These are phyloP conservation scores for Sciaenops ocellatus DNA, from an alignment of 2,797 vertebrate species.

Conservation along the genomic window DNA sequence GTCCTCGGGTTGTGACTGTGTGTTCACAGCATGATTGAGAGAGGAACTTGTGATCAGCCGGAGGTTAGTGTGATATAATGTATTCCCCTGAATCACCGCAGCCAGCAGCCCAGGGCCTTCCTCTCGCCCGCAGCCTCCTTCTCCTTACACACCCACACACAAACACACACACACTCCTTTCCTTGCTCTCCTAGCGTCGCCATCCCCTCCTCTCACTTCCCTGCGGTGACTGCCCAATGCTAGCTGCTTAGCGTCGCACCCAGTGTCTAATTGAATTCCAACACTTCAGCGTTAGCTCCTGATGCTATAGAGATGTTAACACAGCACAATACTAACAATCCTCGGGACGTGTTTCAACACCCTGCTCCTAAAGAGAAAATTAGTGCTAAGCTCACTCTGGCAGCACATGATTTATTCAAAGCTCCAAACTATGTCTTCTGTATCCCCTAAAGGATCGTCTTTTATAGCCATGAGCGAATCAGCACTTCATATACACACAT, in stretches of 20 bases:
- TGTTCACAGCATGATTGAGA: constrained; percentile 76
- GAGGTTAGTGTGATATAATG: constrained; percentile 77
- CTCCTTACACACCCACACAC: constrained; percentile 35
- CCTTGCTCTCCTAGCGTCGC: constrained; percentile 45
- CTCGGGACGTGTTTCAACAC: constrained; percentile 75
- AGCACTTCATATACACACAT: constrained; percentile 73
- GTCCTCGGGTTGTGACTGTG: constrained; percentile 75
- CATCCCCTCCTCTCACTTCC: constrained; percentile 56
- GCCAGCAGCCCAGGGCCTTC: constrained; percentile 78
- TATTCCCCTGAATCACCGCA: constrained; percentile 77
- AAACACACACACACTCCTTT: constrained; percentile 17
- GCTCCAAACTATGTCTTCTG: constrained; percentile 77
- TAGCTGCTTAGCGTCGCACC: constrained; percentile 78
- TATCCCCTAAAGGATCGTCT: constrained; percentile 75
- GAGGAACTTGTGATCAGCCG: constrained; percentile 73
- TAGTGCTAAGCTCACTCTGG: constrained; percentile 69
- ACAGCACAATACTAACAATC: constrained; percentile 81
- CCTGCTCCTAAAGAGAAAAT: constrained; percentile 75
- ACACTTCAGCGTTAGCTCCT: constrained; percentile 64
- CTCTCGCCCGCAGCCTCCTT: constrained; percentile 72
- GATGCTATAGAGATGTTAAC: constrained; percentile 81
- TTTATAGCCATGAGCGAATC: constrained; percentile 79
- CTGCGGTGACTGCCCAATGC: constrained; percentile 69
- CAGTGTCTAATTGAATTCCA: constrained; percentile 83
- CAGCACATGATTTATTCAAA: constrained; percentile 82